Evolutionary conservation across 2,888 invertebrate species (phyloP).

Genomic region (Oxystoma pomonae): DNA sequence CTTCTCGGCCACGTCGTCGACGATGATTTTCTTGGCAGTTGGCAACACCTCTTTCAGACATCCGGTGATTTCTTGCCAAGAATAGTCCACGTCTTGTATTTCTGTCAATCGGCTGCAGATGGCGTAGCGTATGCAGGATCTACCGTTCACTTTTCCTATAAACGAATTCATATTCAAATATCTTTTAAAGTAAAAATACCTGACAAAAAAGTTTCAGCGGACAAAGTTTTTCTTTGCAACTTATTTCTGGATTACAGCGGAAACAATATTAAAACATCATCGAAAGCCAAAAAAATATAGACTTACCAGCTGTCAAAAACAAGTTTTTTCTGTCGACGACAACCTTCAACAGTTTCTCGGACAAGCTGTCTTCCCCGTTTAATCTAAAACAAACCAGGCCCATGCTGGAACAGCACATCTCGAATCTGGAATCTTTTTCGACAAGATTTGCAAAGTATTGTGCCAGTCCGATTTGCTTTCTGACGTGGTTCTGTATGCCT

Average conservation of each 20-base stretch:
- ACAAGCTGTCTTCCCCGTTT: slow-evolving; percentile 67
- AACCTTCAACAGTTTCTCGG: slow-evolving; percentile 65
- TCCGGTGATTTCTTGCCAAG: slow-evolving; percentile 51
- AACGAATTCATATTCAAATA: neutral
- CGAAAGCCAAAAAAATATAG: no score
- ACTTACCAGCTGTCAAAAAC: slow-evolving; percentile 64
- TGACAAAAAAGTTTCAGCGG: no score
- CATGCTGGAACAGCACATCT: slow-evolving; percentile 55
- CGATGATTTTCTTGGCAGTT: neutral
- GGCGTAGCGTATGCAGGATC: slow-evolving; percentile 74
- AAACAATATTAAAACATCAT: no score
- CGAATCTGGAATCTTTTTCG: slow-evolving; percentile 68
- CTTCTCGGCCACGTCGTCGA: neutral
- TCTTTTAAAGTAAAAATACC: no score
- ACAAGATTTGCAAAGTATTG: slow-evolving; percentile 76
- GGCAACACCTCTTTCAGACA: neutral
- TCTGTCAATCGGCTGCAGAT: slow-evolving; percentile 72
- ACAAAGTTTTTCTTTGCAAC: no score
- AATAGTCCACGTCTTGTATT: slow-evolving; percentile 68
- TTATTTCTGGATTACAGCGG: no score
- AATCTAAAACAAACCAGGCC: slow-evolving; percentile 86
- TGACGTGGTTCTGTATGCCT: slow-evolving; percentile 73
- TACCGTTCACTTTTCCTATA: slow-evolving; percentile 59
- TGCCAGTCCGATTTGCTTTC: slow-evolving; percentile 72
- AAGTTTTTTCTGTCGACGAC: slow-evolving; percentile 74